phyloP scores from a whole-genome alignment of 2,113 vertebrate genomes.

The Bubo bubo region DNA sequence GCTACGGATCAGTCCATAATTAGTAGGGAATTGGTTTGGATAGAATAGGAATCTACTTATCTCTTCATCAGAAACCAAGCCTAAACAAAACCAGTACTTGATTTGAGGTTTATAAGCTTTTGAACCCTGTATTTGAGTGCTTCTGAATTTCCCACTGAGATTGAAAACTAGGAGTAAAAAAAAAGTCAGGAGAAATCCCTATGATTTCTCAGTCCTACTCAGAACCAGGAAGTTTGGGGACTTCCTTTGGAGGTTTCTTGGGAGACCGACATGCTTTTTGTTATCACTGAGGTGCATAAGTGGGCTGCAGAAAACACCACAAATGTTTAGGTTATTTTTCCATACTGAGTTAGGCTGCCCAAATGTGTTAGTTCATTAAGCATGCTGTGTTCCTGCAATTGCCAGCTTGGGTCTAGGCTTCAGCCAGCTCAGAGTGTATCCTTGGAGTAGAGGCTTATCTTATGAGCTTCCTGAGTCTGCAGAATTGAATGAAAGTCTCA shows the following conservation, averaged over 20 bases:
- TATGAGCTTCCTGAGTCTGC: conserved; percentile 56
- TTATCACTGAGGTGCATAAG: background rate
- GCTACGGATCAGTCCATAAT: background rate
- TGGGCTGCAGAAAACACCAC: background rate
- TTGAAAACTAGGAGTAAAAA: background rate
- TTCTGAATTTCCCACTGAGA: background rate
- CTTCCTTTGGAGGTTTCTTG: background rate
- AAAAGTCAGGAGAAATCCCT: background rate
- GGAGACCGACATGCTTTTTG: background rate
- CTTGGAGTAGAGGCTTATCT: conserved; percentile 49
- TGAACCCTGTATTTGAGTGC: background rate
- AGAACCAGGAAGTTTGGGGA: background rate
- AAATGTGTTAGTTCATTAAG: background rate
- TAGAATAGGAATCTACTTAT: background rate
- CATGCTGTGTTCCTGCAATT: background rate
- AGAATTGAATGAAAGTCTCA: conserved; percentile 69
- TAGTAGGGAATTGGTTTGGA: background rate
- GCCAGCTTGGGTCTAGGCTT: background rate
- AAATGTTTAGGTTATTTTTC: background rate
- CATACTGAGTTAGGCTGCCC: background rate
- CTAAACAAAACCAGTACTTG: conserved; percentile 12
- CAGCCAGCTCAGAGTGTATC: background rate
- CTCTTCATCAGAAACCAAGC: conserved; percentile 1
- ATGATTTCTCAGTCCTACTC: background rate
- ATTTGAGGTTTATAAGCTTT: conserved; percentile 4